Evolutionary conservation across 2,888 invertebrate genomes (phyloP).

Genomic region (Pollenia griseotomentosa): DNA sequence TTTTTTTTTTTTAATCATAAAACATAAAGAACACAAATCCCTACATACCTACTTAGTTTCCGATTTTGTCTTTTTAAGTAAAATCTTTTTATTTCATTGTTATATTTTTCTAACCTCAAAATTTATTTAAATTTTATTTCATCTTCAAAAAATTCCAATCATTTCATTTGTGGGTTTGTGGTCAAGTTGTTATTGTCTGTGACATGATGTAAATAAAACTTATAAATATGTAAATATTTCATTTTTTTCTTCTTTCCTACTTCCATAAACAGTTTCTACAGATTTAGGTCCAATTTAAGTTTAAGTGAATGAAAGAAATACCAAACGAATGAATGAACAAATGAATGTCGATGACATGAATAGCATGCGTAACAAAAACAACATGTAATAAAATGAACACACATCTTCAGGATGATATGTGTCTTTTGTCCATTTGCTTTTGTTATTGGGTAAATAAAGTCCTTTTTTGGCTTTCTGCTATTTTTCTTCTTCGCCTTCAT

Average conservation of each 20-base stretch:
- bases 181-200: slow-evolving; percentile 45
- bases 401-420: background rate
- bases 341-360: slow-evolving; percentile 47
- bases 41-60: background rate
- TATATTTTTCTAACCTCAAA: background rate
- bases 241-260: background rate
- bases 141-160: slow-evolving; percentile 18
- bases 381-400: background rate
- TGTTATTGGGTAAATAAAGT: background rate
- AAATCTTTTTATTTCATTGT: background rate
- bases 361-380: slow-evolving; percentile 48
- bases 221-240: slow-evolving; percentile 67
- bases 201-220: slow-evolving; percentile 66
- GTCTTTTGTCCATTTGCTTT: slow-evolving; percentile 10
- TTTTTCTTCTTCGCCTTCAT: background rate
- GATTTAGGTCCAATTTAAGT: slow-evolving; percentile 44
- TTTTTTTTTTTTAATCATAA: background rate
- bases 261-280: slow-evolving; percentile 9
- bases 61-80: background rate
- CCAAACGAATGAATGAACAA: background rate
- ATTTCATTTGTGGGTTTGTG: slow-evolving; percentile 51
- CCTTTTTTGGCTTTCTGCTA: background rate
- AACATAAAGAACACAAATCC: background rate
- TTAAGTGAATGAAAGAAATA: slow-evolving; percentile 34
- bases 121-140: slow-evolving; percentile 28